Base-by-base conservation (phyloP, 2,113 vertebrate genomes). In the Carollia perspicillata region DNA sequence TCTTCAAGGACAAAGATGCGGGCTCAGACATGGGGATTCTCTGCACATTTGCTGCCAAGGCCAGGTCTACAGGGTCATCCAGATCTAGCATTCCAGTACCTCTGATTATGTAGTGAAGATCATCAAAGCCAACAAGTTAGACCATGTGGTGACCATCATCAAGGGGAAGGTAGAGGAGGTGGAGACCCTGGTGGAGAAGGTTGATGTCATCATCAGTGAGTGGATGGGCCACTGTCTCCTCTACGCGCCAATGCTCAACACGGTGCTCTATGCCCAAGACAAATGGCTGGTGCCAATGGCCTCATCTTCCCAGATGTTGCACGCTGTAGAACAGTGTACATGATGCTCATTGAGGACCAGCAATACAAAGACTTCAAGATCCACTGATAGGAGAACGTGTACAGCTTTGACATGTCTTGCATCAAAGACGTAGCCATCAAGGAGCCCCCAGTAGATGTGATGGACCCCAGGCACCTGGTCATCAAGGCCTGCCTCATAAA, bases 221-320 rank as follows among this genome's bases (percentile, higher is more conserved):
- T 99, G 99, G 99, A 99, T 99, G 99, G 99, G 99, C 30, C 99
- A 99, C 96, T 99, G 99, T 95, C 99, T 99, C 79, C 99, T 99
- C 98, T 99, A 99, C 0, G 99, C 99, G 97, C 99, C 99, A 35
- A 99, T 99, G 99, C 99, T 99, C 66, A 99, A 99, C 93, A 99
- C 99, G 0, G 99, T 99, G 95, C 99, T 99, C 53, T 99, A 99
- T 1, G 99, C 99, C 89, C 97, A 99, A 0, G 99, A 99, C 63
- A 65, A 65, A 30, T 14, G 63, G 63, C 63, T 65, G 99, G 99
- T 99, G 20, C 99, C 99, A 99, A 99, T 37, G 99, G 99, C 5
- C 98, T 99, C 65, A 99, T 99, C 89, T 99, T 99, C 94, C 99
- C 99, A 0, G 99, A 99, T 97, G 42, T 42, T 42, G 98, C 17